Evolutionary conservation across 2,797 vertebrate genomes (phyloP), one percentile per base, ranked within the genome.

Genomic region (Premnoplex brunnescens): DNA sequence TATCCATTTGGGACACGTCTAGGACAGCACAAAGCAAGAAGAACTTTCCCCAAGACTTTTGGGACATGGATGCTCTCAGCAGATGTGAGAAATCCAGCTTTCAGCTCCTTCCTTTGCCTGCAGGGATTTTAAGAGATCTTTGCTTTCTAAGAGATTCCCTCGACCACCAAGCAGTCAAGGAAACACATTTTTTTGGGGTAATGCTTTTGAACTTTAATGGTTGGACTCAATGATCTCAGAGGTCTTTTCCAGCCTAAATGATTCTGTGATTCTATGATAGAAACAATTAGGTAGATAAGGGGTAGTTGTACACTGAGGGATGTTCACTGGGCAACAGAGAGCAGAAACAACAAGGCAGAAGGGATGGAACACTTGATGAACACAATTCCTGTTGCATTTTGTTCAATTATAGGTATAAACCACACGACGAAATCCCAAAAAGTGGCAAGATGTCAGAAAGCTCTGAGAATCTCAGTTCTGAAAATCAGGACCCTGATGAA

Each of bases 381-480:
- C 8, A 27, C 36, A 18, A 1, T 51, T 76, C 14, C 51, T 46
- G 20, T 8, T 64, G 36, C 9, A 8, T 63, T 69, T 76, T 41
- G 39, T 63, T 74, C 0, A 22, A 28, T 63, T 71, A 67, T 55
- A 12, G 5, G 2, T 26, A 21, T 32, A 56, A 85, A 82, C 6
- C 1, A 0, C 17, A 10, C 6, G 4, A 58, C 26, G 4, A 69
- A 76, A 48, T 39, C 8, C n/a, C 39, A 5, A 2, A 23, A 72
- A 51, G 2, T 7, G 18, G 12, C 30, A 34, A 44, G 49, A 67
- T 44, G 41, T 82, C 46, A 51, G 41, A 75, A 81, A 54, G 17
- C 21, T n/a, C 30, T 3, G 1, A 71, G 37, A 68, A 64, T 24
- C 10, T 6, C 2, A 0, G 1, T 30, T 56, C 36, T 55, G 63